Evolutionary conservation across 2,797 vertebrate species (phyloP).

Genomic region (Amphiprion clarkii): DNA sequence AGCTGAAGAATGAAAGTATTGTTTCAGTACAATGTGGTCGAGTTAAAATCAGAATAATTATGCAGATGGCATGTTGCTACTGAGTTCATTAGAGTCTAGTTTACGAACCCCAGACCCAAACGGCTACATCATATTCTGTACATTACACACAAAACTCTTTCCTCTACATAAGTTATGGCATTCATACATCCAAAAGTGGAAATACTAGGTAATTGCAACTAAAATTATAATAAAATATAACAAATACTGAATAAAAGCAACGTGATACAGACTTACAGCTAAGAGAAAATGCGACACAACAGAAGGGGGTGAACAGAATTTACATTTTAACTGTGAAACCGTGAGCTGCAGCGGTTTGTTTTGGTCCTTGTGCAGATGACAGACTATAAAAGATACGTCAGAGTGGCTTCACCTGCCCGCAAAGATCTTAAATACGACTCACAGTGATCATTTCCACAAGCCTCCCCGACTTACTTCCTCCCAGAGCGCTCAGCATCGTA

Average conservation of each 20-base stretch:
- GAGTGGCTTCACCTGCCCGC: constrained; percentile 42
- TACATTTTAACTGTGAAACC: constrained; percentile 52
- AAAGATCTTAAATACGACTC: constrained; percentile 59
- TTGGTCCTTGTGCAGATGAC: constrained; percentile 60
- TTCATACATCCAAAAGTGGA: constrained; percentile 52
- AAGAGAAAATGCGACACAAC: constrained; percentile 39
- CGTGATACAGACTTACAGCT: constrained; percentile 41
- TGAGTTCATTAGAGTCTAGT: constrained; percentile 30
- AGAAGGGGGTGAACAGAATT: constrained; percentile 36
- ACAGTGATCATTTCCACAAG: constrained; percentile 51
- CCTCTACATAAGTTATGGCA: constrained; percentile 59
- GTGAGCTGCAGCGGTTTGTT: constrained; percentile 48
- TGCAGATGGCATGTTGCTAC: constrained; percentile 35
- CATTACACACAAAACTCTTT: constrained; percentile 50
- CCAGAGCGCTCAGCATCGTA: constrained; percentile 29
- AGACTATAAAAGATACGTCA: constrained; percentile 36
- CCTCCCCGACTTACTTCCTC: constrained; percentile 19
- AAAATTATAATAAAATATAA: constrained; percentile 57
- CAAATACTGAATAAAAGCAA: constrained; percentile 47
- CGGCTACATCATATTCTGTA: constrained; percentile 46
- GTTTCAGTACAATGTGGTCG: constrained; percentile 58
- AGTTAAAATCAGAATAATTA: constrained; percentile 49
- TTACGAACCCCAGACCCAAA: constrained; percentile 49
- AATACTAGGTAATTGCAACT: constrained; percentile 45
- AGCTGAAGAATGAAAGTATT: constrained; percentile 67